A percentile compares a stretch with the other conserved stretches of the same genome.
These are phyloP conservation scores for Pseudochromis fuscus DNA, from an alignment of 2,797 vertebrate species.

Conservation along the genomic window DNA sequence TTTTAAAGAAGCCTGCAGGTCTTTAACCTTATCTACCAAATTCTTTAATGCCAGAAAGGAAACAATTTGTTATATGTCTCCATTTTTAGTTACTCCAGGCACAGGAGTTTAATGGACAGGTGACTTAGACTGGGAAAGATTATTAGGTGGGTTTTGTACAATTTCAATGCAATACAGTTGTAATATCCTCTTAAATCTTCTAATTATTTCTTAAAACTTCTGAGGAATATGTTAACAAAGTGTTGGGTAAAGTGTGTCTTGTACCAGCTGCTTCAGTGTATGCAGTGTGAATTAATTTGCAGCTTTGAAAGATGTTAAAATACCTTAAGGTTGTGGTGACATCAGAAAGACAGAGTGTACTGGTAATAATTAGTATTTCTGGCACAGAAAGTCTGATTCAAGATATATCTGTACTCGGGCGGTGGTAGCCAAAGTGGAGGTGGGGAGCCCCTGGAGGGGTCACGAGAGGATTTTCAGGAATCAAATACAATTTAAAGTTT, in stretches of 20 bases:
- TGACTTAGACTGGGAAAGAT: constrained; percentile 29
- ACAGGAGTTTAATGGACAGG: constrained; percentile 33
- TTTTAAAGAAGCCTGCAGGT: constrained; percentile 29
- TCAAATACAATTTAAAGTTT: too few species aligned
- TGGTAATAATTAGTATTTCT: background rate
- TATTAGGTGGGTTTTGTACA: constrained; percentile 26
- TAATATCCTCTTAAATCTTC: constrained; percentile 9
- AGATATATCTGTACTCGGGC: background rate
- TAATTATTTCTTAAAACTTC: background rate
- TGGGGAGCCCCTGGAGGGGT: too few species aligned
- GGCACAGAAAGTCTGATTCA: background rate
- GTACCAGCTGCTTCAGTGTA: background rate
- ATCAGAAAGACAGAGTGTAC: background rate
- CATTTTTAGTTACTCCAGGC: constrained; percentile 47
- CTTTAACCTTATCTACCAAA: constrained; percentile 39
- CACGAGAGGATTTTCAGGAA: too few species aligned
- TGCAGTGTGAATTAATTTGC: background rate
- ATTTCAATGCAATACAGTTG: accelerated
- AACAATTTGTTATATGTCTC: constrained; percentile 18
- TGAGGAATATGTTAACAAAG: background rate
- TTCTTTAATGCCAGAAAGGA: constrained; percentile 31
- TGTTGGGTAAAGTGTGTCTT: background rate
- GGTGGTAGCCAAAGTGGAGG: too few species aligned
- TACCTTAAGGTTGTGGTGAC: background rate
- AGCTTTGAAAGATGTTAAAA: background rate